Evolutionary conservation across 2,113 vertebrate species (phyloP).

Genomic region (Synchiropus splendidus): DNA sequence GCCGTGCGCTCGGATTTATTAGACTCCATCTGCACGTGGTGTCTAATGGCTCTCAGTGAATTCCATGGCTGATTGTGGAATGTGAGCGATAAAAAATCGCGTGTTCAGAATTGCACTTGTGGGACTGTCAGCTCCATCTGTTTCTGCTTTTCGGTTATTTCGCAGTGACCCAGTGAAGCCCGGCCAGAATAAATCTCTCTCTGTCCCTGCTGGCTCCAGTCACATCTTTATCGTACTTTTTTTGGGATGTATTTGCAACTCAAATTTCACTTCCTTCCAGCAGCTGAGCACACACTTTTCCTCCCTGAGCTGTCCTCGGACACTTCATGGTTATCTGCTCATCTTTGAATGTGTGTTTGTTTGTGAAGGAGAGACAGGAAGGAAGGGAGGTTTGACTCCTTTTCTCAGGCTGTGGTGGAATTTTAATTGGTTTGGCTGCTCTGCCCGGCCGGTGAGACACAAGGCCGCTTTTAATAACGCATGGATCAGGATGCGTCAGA

Average conservation of each 20-base stretch:
- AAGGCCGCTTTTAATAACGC: slow-evolving; percentile 39
- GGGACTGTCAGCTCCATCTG: slow-evolving; percentile 1
- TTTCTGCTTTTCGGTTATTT: slow-evolving; percentile 14
- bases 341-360: slow-evolving; percentile 9
- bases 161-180: slow-evolving; percentile 1
- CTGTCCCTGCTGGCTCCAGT: slow-evolving; percentile 1
- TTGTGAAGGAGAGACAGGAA: slow-evolving; percentile 5
- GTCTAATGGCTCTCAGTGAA: too few relatives aligned
- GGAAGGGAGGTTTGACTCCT: slow-evolving; percentile 15
- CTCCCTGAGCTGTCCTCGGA: too few relatives aligned
- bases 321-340: too few relatives aligned
- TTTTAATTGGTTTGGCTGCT: slow-evolving; percentile 58
- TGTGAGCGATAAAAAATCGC: too few relatives aligned
- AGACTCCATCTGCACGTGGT: too few relatives aligned
- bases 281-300: not conserved
- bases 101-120: too few relatives aligned
- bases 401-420: slow-evolving; percentile 41
- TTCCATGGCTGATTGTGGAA: too few relatives aligned
- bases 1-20: too few relatives aligned
- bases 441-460: slow-evolving; percentile 46
- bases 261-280: slow-evolving; percentile 3
- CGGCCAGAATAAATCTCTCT: slow-evolving; percentile 25
- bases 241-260: slow-evolving; percentile 11
- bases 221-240: slow-evolving; percentile 7
- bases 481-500: slow-evolving; percentile 34